Evolutionary conservation across 2,113 vertebrate genomes (phyloP).

Genomic region (Channa argus): DNA sequence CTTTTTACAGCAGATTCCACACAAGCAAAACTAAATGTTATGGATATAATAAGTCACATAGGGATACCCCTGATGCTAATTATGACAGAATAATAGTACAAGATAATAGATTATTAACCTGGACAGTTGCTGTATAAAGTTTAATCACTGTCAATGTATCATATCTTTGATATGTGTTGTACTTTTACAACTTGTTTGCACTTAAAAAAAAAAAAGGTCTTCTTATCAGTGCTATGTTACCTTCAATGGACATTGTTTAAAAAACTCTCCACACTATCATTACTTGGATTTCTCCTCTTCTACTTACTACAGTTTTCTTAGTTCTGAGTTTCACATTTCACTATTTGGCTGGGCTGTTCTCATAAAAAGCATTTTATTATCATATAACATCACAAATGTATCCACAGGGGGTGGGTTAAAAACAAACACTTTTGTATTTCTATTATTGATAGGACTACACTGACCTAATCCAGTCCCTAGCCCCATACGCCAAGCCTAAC

Average conservation of each 20-base stretch:
- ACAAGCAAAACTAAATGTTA: background rate
- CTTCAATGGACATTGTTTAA: no score
- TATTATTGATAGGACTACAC: no score
- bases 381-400: conserved; percentile 23
- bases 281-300: conserved; percentile 36
- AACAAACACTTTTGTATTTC: background rate
- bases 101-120: background rate
- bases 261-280: background rate
- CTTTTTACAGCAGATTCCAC: background rate
- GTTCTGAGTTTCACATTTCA: conserved; percentile 38
- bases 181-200: background rate
- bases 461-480: no score
- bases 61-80: no score
- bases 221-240: no score
- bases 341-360: conserved; percentile 40
- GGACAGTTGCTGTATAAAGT: background rate
- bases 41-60: no score
- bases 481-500: no score
- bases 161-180: background rate
- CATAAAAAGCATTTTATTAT: conserved; percentile 42
- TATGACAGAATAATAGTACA: no score
- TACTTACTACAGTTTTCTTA: conserved; percentile 8
- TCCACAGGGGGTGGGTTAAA: conserved; percentile 30
- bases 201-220: no score
- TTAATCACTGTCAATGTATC: background rate